These are phyloP conservation scores for Danionella cerebrum DNA, from an alignment of 2,113 vertebrate species.

Conservation along the genomic window DNA sequence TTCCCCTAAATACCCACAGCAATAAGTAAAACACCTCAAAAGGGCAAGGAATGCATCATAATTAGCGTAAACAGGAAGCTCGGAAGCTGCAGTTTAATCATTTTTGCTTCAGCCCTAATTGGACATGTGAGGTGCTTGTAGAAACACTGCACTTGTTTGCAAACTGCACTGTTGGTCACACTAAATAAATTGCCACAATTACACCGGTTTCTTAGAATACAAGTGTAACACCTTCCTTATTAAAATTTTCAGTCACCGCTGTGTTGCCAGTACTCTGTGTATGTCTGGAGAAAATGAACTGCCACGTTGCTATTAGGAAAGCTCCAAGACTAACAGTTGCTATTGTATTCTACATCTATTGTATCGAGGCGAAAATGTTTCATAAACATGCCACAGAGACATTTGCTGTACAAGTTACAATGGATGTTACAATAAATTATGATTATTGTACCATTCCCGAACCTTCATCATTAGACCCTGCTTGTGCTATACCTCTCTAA, in stretches of 20 bases:
- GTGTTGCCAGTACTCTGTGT: neutral
- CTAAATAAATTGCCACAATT: slow-evolving; percentile 4
- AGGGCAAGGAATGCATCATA: slow-evolving; percentile 7
- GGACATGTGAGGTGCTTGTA: neutral
- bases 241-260: neutral
- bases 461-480: no score
- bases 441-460: no score
- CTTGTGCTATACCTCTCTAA: no score
- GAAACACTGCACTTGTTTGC: neutral
- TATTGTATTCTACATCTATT: no score
- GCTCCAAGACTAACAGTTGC: no score
- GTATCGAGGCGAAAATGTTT: no score
- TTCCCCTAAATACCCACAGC: neutral
- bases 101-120: neutral
- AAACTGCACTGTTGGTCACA: neutral
- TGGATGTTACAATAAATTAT: no score
- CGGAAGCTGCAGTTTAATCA: neutral
- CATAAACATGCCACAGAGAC: no score
- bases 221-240: neutral
- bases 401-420: no score
- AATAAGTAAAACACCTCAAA: neutral
- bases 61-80: slow-evolving; percentile 11
- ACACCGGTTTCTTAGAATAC: neutral
- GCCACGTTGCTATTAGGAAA: neutral
- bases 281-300: neutral